These are phyloP conservation scores for Ladona fulva DNA, from an alignment of 1,140 invertebrate species.

Conservation along the genomic window DNA sequence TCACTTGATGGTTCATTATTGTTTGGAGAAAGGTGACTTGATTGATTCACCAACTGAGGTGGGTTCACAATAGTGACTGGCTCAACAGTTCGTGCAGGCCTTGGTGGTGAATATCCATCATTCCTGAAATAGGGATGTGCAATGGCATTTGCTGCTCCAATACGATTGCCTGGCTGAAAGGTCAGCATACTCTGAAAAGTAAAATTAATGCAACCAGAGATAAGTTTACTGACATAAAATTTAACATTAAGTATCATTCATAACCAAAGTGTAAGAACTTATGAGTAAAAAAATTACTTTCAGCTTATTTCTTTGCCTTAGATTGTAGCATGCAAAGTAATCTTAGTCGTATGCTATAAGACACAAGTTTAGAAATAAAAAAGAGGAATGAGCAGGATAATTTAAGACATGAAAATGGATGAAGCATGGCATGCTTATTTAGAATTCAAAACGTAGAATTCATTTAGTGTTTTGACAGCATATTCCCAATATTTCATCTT, in stretches of 20 bases:
- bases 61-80: background rate
- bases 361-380: background rate
- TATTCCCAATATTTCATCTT: no score
- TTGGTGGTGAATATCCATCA: background rate
- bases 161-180: background rate
- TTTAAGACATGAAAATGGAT: no score
- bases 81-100: background rate
- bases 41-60: background rate
- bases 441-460: no score
- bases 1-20: background rate
- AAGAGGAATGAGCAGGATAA: no score
- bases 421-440: no score
- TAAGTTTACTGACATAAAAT: background rate
- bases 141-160: background rate
- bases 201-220: background rate
- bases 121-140: background rate
- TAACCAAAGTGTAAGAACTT: background rate
- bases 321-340: background rate
- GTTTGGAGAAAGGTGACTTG: background rate
- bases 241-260: background rate
- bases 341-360: background rate
- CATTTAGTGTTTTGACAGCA: no score
- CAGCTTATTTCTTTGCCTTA: background rate
- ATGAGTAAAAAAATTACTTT: background rate
- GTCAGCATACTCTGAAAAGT: background rate